phyloP scores from a whole-genome alignment of 2,113 vertebrate species.

The Loxodonta africana region DNA sequence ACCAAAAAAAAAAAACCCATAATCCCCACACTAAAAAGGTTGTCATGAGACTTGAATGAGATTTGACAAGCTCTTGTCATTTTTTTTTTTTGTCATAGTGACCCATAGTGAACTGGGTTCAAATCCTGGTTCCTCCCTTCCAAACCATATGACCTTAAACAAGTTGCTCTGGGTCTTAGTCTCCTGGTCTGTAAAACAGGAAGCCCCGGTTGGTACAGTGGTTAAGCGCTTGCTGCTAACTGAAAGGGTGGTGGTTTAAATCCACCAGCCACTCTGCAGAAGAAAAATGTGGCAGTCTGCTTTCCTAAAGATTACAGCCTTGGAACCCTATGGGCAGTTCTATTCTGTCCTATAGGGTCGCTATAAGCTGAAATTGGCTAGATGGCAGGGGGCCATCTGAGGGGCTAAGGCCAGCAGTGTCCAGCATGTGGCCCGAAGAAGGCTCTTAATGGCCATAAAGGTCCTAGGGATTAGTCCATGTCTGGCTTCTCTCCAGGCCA shows the following conservation, averaged over 20 bases:
- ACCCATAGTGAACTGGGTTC: not conserved
- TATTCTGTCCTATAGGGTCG: not conserved
- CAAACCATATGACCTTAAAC: accelerated
- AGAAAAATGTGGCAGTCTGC: not conserved
- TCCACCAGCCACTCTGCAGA: not conserved
- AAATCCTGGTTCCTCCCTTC: not conserved
- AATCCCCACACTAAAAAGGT: not conserved
- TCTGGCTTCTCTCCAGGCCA: not conserved
- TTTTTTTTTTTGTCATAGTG: too few species aligned
- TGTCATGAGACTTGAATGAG: accelerated
- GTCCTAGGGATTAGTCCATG: not conserved
- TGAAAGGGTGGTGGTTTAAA: not conserved
- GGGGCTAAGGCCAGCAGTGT: not conserved
- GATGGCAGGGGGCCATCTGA: not conserved
- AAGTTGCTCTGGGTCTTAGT: not conserved
- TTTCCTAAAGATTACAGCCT: not conserved
- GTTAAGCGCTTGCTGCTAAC: not conserved
- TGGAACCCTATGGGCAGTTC: not conserved
- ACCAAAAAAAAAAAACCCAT: too few species aligned
- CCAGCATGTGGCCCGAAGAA: not conserved
- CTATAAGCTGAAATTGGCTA: not conserved
- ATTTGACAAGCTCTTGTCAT: not conserved
- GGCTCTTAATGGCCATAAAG: not conserved
- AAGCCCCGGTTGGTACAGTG: not conserved
- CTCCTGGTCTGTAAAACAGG: not conserved